Evolutionary conservation across 1,140 invertebrate genomes (phyloP).

Genomic region (Potamilus streckersoni): DNA sequence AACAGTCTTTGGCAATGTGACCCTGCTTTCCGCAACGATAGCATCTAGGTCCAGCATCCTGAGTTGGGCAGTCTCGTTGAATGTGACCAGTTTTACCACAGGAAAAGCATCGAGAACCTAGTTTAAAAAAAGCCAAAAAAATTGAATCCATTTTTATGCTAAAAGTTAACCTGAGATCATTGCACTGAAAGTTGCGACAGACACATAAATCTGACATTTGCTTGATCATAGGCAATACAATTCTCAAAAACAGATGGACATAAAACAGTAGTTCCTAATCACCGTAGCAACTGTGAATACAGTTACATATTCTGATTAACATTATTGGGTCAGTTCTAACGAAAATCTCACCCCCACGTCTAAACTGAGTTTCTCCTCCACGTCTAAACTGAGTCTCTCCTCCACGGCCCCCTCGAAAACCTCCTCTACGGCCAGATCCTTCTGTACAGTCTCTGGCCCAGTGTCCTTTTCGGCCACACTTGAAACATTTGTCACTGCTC

Average conservation of each 20-base stretch:
- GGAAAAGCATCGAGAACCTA: constrained; percentile 64
- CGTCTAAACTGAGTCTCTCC: no score
- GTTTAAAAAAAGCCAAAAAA: constrained; percentile 32
- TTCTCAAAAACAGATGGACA: no score
- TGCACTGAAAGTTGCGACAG: neutral
- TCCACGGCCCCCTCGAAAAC: constrained; percentile 59
- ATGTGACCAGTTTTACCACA: constrained; percentile 69
- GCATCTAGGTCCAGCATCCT: constrained; percentile 71
- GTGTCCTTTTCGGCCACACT: constrained; percentile 68
- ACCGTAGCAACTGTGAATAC: no score
- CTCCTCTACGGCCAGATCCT: constrained; percentile 34
- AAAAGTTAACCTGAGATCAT: neutral
- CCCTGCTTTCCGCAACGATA: constrained; percentile 95
- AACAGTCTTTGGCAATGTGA: constrained; percentile 87
- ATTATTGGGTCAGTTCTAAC: no score
- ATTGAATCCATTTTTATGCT: neutral
- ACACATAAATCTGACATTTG: no score
- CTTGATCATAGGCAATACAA: no score
- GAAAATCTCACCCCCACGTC: no score
- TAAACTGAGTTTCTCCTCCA: no score
- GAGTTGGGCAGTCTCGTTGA: constrained; percentile 70
- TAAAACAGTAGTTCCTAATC: no score
- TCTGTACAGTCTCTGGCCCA: constrained; percentile 71
- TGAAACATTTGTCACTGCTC: constrained; percentile 65
- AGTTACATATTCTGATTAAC: no score